A percentile compares a stretch with the other conserved stretches of the same genome.
These are phyloP conservation scores for Clarias laeviceps DNA, from an alignment of 2,797 vertebrate species.

Conservation along the genomic window DNA sequence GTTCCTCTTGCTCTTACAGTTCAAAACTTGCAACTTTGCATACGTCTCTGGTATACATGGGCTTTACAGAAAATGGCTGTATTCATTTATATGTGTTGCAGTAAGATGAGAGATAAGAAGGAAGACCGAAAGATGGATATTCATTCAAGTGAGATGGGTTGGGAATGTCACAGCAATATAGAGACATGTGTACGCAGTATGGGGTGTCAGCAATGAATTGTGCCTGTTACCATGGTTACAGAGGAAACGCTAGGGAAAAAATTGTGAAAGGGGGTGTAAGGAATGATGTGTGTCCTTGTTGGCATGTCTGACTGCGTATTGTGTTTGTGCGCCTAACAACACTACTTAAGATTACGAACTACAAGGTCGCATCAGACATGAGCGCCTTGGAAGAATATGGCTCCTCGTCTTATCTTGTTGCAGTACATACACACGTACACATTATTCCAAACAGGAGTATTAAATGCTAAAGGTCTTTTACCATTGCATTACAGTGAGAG, in stretches of 20 bases:
- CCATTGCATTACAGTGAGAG: background rate
- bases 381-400: background rate
- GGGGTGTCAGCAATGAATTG: conserved; percentile 63
- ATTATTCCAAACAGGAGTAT: background rate
- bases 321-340: conserved; percentile 11
- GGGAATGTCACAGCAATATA: conserved; percentile 6
- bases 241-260: conserved; percentile 64
- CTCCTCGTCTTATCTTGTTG: background rate
- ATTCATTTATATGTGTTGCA: background rate
- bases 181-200: conserved; percentile 60
- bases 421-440: too few species aligned
- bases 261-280: conserved; percentile 60
- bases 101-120: background rate
- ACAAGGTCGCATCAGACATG: conserved; percentile 11
- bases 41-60: background rate
- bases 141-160: conserved; percentile 22
- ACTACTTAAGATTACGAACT: conserved; percentile 43
- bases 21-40: background rate
- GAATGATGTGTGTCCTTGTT: conserved; percentile 42
- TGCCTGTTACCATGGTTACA: conserved; percentile 72
- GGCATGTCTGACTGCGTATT: conserved; percentile 46
- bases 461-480: background rate
- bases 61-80: background rate
- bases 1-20: conserved; percentile 37
- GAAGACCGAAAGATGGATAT: conserved; percentile 1